Evolutionary conservation across 2,797 vertebrate species (phyloP).

Genomic region (Tragopan temminckii): DNA sequence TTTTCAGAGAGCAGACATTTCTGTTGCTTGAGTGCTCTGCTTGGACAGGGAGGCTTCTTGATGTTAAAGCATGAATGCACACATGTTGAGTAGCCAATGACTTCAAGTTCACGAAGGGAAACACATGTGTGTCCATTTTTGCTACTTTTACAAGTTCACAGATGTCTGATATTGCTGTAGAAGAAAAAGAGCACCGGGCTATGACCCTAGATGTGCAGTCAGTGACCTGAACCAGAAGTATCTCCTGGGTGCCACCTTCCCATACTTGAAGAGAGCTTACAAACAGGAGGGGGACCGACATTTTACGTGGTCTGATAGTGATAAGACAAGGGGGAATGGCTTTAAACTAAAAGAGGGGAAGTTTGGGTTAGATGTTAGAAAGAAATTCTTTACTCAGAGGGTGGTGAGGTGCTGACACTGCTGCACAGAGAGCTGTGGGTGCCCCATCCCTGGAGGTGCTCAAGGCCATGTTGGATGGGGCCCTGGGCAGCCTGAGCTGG

Average conservation of each 20-base stretch:
- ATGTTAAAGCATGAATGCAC: rapidly evolving
- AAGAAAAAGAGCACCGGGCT: background rate
- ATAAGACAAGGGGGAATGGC: too few relatives aligned
- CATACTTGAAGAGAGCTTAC: too few relatives aligned
- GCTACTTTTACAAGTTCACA: background rate
- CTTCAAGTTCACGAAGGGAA: background rate
- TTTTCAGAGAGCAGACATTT: background rate
- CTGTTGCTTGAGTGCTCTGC: background rate
- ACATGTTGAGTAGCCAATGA: background rate
- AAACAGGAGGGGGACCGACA: too few relatives aligned
- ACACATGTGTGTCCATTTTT: background rate
- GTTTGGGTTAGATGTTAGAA: too few relatives aligned
- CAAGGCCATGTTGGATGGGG: too few relatives aligned
- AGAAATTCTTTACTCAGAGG: too few relatives aligned
- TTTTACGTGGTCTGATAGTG: too few relatives aligned
- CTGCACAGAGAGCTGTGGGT: too few relatives aligned
- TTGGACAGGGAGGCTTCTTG: background rate
- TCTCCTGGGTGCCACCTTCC: background rate
- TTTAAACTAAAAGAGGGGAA: too few relatives aligned
- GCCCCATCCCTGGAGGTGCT: too few relatives aligned
- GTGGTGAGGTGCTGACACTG: too few relatives aligned
- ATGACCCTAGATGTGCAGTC: background rate
- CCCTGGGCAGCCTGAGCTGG: too few relatives aligned
- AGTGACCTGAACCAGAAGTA: background rate
- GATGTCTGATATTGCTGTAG: background rate